A percentile compares a stretch with the other conserved stretches of the same genome.
phyloP scores from a whole-genome alignment of 2,113 vertebrate genomes.

The Accipiter cooperii region DNA sequence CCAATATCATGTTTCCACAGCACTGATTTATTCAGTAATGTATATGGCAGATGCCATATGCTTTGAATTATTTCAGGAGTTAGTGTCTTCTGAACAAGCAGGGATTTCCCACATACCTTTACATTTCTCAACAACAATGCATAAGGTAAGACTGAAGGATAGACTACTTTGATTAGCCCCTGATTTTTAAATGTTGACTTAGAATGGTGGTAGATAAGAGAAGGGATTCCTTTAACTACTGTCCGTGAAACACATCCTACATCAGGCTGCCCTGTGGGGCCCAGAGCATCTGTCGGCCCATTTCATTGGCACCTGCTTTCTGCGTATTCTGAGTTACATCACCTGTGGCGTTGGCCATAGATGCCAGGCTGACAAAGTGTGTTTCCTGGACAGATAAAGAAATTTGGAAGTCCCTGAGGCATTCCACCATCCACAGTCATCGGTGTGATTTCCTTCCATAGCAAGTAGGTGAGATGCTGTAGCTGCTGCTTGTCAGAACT shows the following conservation, averaged over 20 bases:
- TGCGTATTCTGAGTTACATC: background rate
- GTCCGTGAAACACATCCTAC: background rate
- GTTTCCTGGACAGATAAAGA: background rate
- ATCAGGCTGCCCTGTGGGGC: background rate
- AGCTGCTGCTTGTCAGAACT: background rate
- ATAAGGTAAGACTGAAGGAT: background rate
- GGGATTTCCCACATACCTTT: background rate
- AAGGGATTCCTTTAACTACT: background rate
- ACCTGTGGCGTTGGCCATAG: background rate
- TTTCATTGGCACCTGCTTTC: background rate
- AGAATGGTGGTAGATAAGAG: background rate
- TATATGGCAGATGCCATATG: background rate
- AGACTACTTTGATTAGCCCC: background rate
- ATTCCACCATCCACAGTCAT: accelerated
- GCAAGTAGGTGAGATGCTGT: background rate
- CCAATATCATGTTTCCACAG: background rate
- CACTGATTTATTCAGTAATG: background rate
- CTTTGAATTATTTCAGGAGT: background rate
- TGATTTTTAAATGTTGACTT: background rate
- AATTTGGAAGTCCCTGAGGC: background rate
- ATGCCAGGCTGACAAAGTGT: background rate
- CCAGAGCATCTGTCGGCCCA: background rate
- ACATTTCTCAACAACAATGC: background rate
- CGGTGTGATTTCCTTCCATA: background rate
- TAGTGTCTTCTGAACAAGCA: background rate